Base-by-base conservation (phyloP, 2,888 invertebrate species). In the Diloba caeruleocephala region DNA sequence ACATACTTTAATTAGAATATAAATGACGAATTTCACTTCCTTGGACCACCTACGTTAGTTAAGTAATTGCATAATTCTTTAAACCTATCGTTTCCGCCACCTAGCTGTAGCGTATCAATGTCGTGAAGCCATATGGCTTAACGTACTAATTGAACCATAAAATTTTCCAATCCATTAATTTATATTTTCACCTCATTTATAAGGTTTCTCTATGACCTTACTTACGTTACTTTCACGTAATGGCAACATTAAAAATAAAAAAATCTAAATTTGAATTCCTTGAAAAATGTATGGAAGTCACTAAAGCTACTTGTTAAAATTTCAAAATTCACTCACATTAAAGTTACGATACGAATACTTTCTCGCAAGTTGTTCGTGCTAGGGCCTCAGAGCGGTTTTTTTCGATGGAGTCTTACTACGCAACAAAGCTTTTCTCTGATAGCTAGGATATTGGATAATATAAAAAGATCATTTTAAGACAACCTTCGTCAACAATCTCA, bases 91-190 rank as follows among this genome's bases (percentile, higher is more conserved):
- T 36, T 46, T 38, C 25, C 43, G 31, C 39, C 28, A 23, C 13
- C 14, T 14, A 23, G 0, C 1, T 2, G 19, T 31, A 37, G 6
- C 14, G 38, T 65, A 62, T 59, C 53, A 42, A 65, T 59, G 34
- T 46, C 66, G 45, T 9, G 68, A 71, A 69, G 59, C 68, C 71
- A 25, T 38, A 55, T 3, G 9, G n/a, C n/a, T n/a, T n/a, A 33
- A 28, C 14, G n/a, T 34, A 10, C 58, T 58, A 66, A 68, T 71
- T 62, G 29, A 55, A 36, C 59, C 41, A 69, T 67, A 28, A 59
- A 52, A 62, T 63, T 66, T 46, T 59, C 59, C 49, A 43, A 59
- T 26, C 46, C 62, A 71, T 69, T 71, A 67, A 52, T 33, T 62
- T 38, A 41, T 51, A 66, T 38, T 71, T 49, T 39, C 48, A 58